A percentile compares a stretch with the other conserved stretches of the same genome.
Conservation (phyloP, 2,888 invertebrate species). For the Pachycephus smyrnensis region DNA sequence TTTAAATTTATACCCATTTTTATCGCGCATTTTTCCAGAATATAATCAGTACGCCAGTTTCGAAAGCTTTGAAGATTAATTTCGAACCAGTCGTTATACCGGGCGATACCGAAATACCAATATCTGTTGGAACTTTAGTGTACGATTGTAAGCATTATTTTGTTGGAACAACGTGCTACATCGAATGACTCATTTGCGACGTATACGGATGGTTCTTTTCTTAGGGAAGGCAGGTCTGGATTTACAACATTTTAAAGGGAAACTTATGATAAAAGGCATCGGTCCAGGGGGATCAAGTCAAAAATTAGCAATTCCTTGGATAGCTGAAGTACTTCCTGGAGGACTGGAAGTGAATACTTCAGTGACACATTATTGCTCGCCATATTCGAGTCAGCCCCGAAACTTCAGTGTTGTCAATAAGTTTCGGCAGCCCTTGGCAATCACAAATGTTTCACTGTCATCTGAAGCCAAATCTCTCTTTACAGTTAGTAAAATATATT, state of each 20-base stretch:
- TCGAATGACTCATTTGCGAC: neutral
- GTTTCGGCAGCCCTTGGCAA: slow-evolving; percentile 78
- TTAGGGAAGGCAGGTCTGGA: slow-evolving; percentile 72
- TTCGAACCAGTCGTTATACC: slow-evolving; percentile 76
- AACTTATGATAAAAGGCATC: slow-evolving; percentile 69
- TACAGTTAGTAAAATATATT: slow-evolving; percentile 67
- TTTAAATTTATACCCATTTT: slow-evolving; percentile 3
- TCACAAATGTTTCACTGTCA: slow-evolving; percentile 78
- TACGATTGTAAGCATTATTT: slow-evolving; percentile 75
- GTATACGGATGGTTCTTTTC: slow-evolving; percentile 30
- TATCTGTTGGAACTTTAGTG: slow-evolving; percentile 76
- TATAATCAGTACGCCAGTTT: slow-evolving; percentile 72
- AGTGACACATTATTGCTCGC: slow-evolving; percentile 68
- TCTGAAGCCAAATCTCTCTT: slow-evolving; percentile 73
- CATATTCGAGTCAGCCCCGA: slow-evolving; percentile 65
- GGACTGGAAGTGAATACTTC: slow-evolving; percentile 72
- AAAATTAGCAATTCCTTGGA: slow-evolving; percentile 75
- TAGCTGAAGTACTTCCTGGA: slow-evolving; percentile 72
- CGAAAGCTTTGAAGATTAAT: slow-evolving; percentile 76
- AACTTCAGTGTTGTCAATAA: slow-evolving; percentile 77
- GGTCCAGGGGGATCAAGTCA: slow-evolving; percentile 63
- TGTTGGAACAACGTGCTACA: neutral
- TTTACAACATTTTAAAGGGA: slow-evolving; percentile 71
- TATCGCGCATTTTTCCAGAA: slow-evolving; percentile 59
- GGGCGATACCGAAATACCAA: slow-evolving; percentile 73